Evolutionary conservation across 2,113 vertebrate genomes (phyloP), one percentile per base, ranked within the genome.

Genomic region (Fulica atra): DNA sequence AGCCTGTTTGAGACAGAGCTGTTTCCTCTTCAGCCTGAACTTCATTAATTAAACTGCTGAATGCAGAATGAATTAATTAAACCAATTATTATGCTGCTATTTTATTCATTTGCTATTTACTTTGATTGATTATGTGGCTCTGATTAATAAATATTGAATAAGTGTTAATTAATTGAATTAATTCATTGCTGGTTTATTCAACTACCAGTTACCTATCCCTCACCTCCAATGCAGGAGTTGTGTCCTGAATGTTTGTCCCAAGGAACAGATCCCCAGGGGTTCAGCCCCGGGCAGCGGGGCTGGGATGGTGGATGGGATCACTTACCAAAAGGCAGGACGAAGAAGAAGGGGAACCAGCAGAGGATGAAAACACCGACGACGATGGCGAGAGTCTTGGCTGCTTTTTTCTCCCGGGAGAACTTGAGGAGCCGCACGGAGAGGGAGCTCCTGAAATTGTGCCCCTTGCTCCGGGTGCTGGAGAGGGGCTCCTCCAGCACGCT

Each of bases 261-360:
- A 40, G 40, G 25, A 93, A 11, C 42, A 60, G n/a, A 3, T 59
- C 10, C 36, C 63, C 16, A 5, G 56, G 40, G 51, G 16, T 16
- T 68, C 69, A 40, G 28, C 21, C 40, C 8, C 4, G 2, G 74
- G 53, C 31, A 53, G n/a, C 0, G 0, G 69, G 29, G n/a, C 29
- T 44, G 77, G 56, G 24, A 35, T 13, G 19, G 38, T 18, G 70
- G 15, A 40, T 0, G 2, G 46, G 46, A 29, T 87, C 91, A 99
- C 99, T 96, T 98, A 99, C 99, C 99, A 29, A 99, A 97, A 1
- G 99, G 99, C 84, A 99, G 98, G 83, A 99, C 98, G 94, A 99
- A 99, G 98, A 99, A 99, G 97, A 99, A 99, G 1, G 99, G 99
- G 84, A 99, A 98, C 99, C 99, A 99, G 96, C 99, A 99, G 91